Evolutionary conservation across 2,797 vertebrate species (phyloP).

Genomic region (Bradypus variegatus): DNA sequence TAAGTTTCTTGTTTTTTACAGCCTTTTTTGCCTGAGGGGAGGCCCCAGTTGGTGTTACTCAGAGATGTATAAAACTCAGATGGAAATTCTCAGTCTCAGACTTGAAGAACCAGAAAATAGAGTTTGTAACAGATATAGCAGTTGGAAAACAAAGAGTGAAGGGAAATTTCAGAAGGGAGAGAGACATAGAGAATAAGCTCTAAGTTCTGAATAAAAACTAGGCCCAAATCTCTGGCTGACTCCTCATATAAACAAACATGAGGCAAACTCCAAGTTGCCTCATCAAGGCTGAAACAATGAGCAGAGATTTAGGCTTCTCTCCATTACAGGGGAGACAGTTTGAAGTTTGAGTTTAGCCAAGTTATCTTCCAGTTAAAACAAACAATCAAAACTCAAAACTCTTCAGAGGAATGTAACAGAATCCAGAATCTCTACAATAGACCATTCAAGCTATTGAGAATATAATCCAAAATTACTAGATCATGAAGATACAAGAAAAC

Average conservation of each 20-base stretch:
- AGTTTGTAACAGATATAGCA: background rate
- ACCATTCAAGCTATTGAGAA: background rate
- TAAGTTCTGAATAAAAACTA: conserved; percentile 1
- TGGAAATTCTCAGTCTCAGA: background rate
- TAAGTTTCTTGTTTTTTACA: background rate
- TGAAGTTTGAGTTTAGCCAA: conserved; percentile 6
- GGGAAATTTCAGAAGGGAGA: background rate
- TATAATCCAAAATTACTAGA: conserved; percentile 1
- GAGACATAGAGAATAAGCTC: background rate
- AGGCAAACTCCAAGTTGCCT: background rate
- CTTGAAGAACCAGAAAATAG: background rate
- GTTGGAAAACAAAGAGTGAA: background rate
- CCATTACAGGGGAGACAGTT: background rate
- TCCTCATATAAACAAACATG: background rate
- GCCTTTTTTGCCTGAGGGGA: background rate
- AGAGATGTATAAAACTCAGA: background rate
- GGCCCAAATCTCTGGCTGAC: background rate
- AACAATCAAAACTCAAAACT: background rate
- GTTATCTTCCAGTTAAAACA: background rate
- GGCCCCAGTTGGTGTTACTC: background rate
- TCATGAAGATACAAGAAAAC: background rate
- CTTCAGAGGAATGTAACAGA: background rate
- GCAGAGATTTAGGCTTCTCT: background rate
- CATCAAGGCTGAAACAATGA: background rate
- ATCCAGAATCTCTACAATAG: background rate